A percentile compares a stretch with the other conserved stretches of the same genome.
Evolutionary conservation across 2,113 vertebrate species (phyloP).

Genomic region (Solenodon paradoxus): DNA sequence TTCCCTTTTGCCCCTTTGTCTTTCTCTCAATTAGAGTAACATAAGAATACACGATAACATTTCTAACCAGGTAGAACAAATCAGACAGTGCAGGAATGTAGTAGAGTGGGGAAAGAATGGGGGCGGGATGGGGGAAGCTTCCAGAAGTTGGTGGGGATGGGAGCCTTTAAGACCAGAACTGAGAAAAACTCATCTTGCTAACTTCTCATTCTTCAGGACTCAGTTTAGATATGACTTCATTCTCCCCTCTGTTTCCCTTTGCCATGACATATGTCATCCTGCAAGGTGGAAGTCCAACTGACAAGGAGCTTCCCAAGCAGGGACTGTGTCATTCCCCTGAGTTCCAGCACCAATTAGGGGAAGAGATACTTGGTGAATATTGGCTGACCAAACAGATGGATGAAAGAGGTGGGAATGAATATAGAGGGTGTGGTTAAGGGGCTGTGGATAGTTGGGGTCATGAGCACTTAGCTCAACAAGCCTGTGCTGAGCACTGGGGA

Average conservation of each 20-base stretch:
- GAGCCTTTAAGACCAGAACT: neutral
- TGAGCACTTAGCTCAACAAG: neutral
- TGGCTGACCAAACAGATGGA: neutral
- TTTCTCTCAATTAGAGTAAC: neutral
- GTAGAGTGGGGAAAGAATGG: neutral
- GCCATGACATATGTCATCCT: neutral
- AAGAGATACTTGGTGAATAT: neutral
- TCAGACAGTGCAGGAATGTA: neutral
- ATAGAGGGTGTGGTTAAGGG: neutral
- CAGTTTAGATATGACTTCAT: neutral
- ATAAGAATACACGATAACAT: neutral
- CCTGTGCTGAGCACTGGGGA: neutral
- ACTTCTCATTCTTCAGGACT: constrained; percentile 6
- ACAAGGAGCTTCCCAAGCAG: neutral
- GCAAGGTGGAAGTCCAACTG: neutral
- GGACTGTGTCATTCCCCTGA: neutral
- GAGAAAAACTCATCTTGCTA: neutral
- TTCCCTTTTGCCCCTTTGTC: neutral
- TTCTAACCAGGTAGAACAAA: constrained; percentile 1
- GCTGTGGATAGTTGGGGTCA: neutral
- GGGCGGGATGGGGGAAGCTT: neutral
- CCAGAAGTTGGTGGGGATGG: neutral
- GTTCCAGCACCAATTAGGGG: neutral
- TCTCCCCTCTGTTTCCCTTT: neutral
- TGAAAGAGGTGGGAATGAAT: neutral